Evolutionary conservation across 1,140 invertebrate species (phyloP).

Genomic region (Parapsyche elsis): DNA sequence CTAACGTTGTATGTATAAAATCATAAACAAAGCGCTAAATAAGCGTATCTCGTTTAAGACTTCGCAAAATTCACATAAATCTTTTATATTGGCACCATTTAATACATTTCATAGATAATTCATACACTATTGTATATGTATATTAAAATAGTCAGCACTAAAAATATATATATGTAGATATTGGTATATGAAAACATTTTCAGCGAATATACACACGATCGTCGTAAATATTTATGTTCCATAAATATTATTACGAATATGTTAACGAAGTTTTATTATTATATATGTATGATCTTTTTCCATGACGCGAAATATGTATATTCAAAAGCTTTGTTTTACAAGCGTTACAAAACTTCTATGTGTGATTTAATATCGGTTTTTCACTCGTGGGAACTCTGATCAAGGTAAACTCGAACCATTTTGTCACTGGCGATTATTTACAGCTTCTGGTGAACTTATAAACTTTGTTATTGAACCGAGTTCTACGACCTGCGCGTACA

Average conservation of each 20-base stretch:
- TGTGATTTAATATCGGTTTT: not conserved
- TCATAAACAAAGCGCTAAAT: conserved; percentile 3
- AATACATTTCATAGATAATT: conserved; percentile 9
- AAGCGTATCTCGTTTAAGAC: not conserved
- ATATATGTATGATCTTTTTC: not conserved
- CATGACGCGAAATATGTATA: no score
- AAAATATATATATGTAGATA: not conserved
- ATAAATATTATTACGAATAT: conserved; percentile 26
- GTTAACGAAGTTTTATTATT: conserved; percentile 22
- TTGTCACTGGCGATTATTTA: no score
- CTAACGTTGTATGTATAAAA: not conserved
- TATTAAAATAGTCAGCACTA: not conserved
- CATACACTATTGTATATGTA: not conserved
- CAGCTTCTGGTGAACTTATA: no score
- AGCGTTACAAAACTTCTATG: not conserved
- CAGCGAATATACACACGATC: not conserved
- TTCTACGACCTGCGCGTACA: no score
- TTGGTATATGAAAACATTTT: conserved; percentile 7
- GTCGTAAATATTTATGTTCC: conserved; percentile 18
- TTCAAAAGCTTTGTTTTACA: not conserved
- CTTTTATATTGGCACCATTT: not conserved
- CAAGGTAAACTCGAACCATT: no score
- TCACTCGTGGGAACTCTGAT: no score
- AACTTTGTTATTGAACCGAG: no score
- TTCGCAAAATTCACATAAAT: not conserved